Evolutionary conservation across 2,113 vertebrate genomes (phyloP), one percentile per base, ranked within the genome.

Genomic region (Malurus melanocephalus): DNA sequence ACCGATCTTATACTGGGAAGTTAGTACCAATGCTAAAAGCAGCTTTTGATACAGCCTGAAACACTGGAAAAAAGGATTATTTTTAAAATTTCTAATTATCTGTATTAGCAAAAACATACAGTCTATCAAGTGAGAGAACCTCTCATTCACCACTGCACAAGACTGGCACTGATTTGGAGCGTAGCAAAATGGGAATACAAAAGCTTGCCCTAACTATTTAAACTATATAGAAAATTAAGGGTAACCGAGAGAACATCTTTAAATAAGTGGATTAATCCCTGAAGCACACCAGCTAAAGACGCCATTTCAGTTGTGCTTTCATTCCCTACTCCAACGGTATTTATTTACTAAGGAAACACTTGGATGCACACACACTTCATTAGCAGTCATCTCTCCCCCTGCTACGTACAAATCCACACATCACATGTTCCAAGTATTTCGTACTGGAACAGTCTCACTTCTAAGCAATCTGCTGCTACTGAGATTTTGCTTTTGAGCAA

Each of bases 401-500:
- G 32, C 60, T 76, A 68, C 52, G 80, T 82, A 71, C 59, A 85
- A 87, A 85, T 84, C 69, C 38, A 81, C 94, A 72, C 45, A 81
- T 66, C 56, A 69, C 73, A 75, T 45, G 65, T 64, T 93, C 46
- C 49, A 85, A 80, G 27, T 66, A 75, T 57, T 93, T 87, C 3
- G 0, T 35, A 57, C 48, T 32, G 57, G 22, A 93, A 87, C 4
- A 1, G 40, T 76, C 65, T 80, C n/a, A 75, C 43, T 90, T 78
- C 12, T 46, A 84, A 91, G 61, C 56, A 93, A 85, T 89, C 60
- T 92, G 66, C 56, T 77, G 57, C 67, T 87, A 64, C 51, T 66
- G 38, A 76, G 56, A 79, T 80, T 94, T 88, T 73, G 48, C 35
- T 92, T 95, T 82, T 83, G 68, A 92, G 87, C 51, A 86, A 42